A percentile compares a stretch with the other conserved stretches of the same genome.
Evolutionary conservation across 2,797 vertebrate genomes (phyloP).

Genomic region (Xyrichtys novacula): DNA sequence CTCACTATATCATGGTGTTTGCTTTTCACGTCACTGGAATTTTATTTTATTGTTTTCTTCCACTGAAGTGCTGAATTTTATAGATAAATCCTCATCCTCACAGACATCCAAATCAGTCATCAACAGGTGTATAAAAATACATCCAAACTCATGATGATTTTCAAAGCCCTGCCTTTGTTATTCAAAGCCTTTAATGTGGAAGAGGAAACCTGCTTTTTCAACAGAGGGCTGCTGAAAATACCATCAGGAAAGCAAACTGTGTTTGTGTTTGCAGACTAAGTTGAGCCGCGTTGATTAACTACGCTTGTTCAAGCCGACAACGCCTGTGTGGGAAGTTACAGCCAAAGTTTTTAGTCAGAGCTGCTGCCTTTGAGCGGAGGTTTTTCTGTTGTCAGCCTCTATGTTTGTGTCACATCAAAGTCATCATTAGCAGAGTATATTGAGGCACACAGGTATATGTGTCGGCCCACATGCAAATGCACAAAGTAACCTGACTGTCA

Average conservation of each 20-base stretch:
- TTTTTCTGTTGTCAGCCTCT: neutral
- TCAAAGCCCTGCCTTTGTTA: constrained; percentile 19
- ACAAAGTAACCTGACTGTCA: constrained; percentile 22
- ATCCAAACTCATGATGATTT: neutral
- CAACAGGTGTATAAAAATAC: no score
- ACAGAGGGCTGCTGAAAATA: neutral
- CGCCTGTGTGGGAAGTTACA: constrained; percentile 20
- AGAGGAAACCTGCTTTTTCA: constrained; percentile 3
- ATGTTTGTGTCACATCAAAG: constrained; percentile 37
- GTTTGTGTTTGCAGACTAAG: neutral
- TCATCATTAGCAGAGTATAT: constrained; percentile 50
- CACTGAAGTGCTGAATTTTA: no score
- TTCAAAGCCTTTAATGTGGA: constrained; percentile 33
- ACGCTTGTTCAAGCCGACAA: constrained; percentile 32
- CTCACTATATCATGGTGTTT: no score
- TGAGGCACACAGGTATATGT: constrained; percentile 31
- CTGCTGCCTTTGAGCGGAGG: constrained; percentile 8
- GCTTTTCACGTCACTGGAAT: no score
- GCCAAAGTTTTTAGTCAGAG: constrained; percentile 23
- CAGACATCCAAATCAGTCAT: no score
- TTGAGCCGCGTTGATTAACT: constrained; percentile 34
- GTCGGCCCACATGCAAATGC: neutral
- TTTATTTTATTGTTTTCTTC: no score
- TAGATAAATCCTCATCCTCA: no score
- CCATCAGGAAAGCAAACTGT: constrained; percentile 6